Evolutionary conservation across 1,140 invertebrate genomes (phyloP).

Genomic region (Pygmarrhopalites habei): DNA sequence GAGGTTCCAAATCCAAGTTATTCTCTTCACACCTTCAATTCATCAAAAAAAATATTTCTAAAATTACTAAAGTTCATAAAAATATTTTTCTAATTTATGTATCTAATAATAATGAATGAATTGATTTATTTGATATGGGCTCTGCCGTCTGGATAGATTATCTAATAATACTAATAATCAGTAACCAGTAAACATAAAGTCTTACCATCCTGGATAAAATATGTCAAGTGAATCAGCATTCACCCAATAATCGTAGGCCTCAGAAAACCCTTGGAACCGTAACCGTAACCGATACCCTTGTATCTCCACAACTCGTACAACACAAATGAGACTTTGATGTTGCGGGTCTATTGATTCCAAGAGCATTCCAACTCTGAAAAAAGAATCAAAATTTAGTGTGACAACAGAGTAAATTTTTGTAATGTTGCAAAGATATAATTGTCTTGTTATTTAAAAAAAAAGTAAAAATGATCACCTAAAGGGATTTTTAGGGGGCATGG

Average conservation of each 20-base stretch:
- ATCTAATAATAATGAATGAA: too few species aligned
- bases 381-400: too few species aligned
- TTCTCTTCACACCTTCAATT: conserved; percentile 66
- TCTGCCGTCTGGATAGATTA: too few species aligned
- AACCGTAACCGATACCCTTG: conserved; percentile 72
- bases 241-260: conserved; percentile 87
- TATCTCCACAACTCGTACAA: conserved; percentile 75
- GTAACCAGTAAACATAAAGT: not conserved
- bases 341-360: conserved; percentile 88
- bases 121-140: too few species aligned
- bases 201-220: conserved; percentile 78
- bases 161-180: too few species aligned
- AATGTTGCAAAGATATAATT: not conserved
- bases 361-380: conserved; percentile 70
- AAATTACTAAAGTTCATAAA: too few species aligned
- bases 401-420: not conserved
- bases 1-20: conserved; percentile 62
- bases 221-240: conserved; percentile 85
- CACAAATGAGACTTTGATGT: conserved; percentile 81
- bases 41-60: too few species aligned
- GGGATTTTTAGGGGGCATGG: conserved; percentile 57
- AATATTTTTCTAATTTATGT: too few species aligned
- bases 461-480: too few species aligned
- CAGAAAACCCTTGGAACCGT: conserved; percentile 86
- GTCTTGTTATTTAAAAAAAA: too few species aligned